These are phyloP conservation scores for Eilema sororculum DNA, from an alignment of 2,888 invertebrate species.

Conservation along the genomic window DNA sequence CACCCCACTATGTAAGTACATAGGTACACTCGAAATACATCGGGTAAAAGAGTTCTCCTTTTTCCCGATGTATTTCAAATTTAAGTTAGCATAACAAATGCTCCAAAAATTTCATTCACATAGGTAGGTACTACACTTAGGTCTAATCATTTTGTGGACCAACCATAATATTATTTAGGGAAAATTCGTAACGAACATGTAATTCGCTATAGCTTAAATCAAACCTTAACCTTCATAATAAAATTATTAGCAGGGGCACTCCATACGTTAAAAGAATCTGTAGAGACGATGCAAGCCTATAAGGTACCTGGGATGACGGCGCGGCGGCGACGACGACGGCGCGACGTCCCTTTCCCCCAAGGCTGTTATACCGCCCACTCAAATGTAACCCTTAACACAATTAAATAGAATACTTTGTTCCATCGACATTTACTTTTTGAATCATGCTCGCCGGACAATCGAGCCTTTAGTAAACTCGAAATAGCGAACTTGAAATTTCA, in stretches of 20 bases:
- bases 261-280: neutral
- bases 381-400: conserved; percentile 55
- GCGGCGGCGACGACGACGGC: conserved; percentile 60
- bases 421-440: conserved; percentile 50
- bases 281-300: conserved; percentile 3
- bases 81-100: too few relatives aligned
- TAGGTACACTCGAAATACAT: too few relatives aligned
- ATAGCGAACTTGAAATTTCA: conserved; percentile 33
- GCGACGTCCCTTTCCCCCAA: conserved; percentile 82
- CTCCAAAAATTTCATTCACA: too few relatives aligned
- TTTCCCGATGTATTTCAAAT: too few relatives aligned
- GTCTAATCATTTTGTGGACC: too few relatives aligned
- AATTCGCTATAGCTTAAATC: too few relatives aligned
- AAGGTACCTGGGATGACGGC: conserved; percentile 58
- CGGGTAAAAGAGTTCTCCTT: too few relatives aligned
- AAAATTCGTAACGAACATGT: too few relatives aligned
- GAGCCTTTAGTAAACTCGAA: conserved; percentile 55
- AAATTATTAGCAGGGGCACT: neutral
- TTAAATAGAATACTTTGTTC: conserved; percentile 23
- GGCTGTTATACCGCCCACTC: conserved; percentile 62
- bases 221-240: too few relatives aligned
- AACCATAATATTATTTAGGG: too few relatives aligned
- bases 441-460: conserved; percentile 62
- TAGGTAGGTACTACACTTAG: too few relatives aligned
- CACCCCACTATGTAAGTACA: too few relatives aligned